These are phyloP conservation scores for Tillus elongatus DNA, from an alignment of 2,888 invertebrate species.

Conservation along the genomic window DNA sequence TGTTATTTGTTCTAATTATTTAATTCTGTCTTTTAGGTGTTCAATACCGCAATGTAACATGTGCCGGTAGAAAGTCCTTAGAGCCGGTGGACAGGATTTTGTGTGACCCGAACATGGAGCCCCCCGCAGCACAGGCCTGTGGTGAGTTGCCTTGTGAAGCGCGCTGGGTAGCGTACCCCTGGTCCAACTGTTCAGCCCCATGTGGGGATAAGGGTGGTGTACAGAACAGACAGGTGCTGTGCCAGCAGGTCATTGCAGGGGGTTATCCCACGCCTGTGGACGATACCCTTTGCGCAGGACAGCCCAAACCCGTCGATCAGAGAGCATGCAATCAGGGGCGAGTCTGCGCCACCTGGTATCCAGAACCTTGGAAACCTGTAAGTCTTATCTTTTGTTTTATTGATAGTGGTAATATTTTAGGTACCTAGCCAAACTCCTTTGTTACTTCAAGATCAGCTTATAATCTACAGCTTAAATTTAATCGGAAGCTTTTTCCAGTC, in stretches of 20 bases:
- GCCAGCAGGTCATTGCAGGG: constrained; percentile 68
- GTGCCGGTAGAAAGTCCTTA: constrained; percentile 64
- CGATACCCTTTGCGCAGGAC: constrained; percentile 65
- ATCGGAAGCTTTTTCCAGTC: too few species aligned
- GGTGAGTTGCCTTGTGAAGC: constrained; percentile 69
- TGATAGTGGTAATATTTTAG: too few species aligned
- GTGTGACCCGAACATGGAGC: constrained; percentile 70
- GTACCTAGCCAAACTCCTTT: too few species aligned
- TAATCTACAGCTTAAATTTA: too few species aligned
- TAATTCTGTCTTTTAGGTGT: constrained; percentile 48
- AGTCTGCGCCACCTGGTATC: constrained; percentile 78
- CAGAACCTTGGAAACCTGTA: constrained; percentile 86
- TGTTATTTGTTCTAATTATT: neutral
- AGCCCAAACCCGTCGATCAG: constrained; percentile 59
- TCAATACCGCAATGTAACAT: constrained; percentile 69
- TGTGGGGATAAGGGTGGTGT: constrained; percentile 67
- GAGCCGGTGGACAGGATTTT: constrained; percentile 63
- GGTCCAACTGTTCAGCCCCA: constrained; percentile 73
- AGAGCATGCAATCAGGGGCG: constrained; percentile 68
- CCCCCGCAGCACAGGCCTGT: constrained; percentile 62
- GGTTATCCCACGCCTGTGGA: constrained; percentile 63
- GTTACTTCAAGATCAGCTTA: too few species aligned
- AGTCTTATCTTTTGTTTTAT: constrained; percentile 30
- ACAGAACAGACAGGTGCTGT: constrained; percentile 63
- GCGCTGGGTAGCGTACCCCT: constrained; percentile 67